Conservation (phyloP, 2,888 invertebrate species). For the Caradrina kadenii region DNA sequence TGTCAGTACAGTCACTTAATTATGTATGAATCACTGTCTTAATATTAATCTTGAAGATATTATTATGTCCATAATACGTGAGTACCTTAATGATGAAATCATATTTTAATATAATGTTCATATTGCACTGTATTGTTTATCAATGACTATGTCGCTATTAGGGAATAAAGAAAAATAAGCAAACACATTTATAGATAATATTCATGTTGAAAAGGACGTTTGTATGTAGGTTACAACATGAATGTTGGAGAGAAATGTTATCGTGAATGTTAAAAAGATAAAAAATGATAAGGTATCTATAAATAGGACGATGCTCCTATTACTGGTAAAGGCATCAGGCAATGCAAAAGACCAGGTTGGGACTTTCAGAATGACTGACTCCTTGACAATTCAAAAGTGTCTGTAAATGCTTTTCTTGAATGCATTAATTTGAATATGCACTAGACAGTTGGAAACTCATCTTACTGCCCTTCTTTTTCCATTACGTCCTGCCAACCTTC, state of each 20-base stretch:
- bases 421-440: too few species aligned
- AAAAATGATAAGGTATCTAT: conserved; percentile 21
- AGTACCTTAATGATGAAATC: conserved; percentile 44
- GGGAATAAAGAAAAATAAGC: conserved; percentile 37
- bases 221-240: conserved; percentile 25
- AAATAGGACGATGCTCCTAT: neutral
- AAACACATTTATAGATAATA: conserved; percentile 26
- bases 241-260: conserved; percentile 24
- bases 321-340: neutral
- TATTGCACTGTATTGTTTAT: conserved; percentile 1
- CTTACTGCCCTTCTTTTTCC: too few species aligned
- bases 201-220: conserved; percentile 15
- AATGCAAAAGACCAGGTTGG: neutral
- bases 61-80: conserved; percentile 25
- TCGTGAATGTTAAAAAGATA: conserved; percentile 29
- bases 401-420: too few species aligned
- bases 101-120: conserved; percentile 24
- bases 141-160: conserved; percentile 21
- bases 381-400: too few species aligned
- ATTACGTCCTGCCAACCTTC: too few species aligned
- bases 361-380: too few species aligned
- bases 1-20: conserved; percentile 7
- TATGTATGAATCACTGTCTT: conserved; percentile 46
- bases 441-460: too few species aligned
- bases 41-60: conserved; percentile 47